Evolutionary conservation across 92 coral and sea anemone genomes (phyloP).

Genomic region (Zoanthus sociatus): DNA sequence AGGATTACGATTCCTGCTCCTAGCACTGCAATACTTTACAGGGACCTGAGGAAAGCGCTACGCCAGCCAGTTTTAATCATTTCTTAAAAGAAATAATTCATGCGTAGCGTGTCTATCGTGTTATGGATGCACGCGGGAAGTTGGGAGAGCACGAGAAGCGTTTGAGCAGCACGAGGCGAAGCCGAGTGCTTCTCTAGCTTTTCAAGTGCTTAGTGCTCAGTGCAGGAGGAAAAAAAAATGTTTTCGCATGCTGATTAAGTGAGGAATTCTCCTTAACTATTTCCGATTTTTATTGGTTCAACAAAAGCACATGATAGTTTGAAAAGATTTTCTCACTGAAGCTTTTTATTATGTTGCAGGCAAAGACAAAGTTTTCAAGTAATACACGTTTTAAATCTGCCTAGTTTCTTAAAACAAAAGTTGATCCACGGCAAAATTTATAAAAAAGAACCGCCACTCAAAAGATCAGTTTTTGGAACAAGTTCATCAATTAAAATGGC

Average conservation of each 20-base stretch:
- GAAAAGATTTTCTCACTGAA: background rate
- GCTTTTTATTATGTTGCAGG: background rate
- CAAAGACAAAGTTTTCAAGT: background rate
- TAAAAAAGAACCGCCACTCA: conserved; percentile 1
- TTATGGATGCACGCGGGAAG: background rate
- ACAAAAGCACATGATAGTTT: background rate
- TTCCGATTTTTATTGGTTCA: background rate
- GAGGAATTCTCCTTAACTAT: background rate
- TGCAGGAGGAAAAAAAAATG: too few species aligned
- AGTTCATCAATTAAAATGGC: conserved; percentile 6
- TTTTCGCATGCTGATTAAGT: too few species aligned
- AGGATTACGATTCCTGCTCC: too few species aligned
- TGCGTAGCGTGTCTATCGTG: too few species aligned
- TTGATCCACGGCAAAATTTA: background rate
- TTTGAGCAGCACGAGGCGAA: too few species aligned
- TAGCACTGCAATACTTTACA: too few species aligned
- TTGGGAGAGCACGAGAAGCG: too few species aligned
- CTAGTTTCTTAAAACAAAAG: background rate
- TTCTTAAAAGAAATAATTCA: too few species aligned
- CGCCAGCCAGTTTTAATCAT: too few species aligned
- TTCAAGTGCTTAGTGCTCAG: too few species aligned
- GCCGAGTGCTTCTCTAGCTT: too few species aligned
- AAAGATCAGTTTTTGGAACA: conserved; percentile 6
- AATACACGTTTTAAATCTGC: background rate
- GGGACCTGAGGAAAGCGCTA: too few species aligned